Percentiles rank a stretch among this genome's conserved stretches.
Conservation (phyloP, 2,888 invertebrate genomes). For the Himalopsyche anomala region DNA sequence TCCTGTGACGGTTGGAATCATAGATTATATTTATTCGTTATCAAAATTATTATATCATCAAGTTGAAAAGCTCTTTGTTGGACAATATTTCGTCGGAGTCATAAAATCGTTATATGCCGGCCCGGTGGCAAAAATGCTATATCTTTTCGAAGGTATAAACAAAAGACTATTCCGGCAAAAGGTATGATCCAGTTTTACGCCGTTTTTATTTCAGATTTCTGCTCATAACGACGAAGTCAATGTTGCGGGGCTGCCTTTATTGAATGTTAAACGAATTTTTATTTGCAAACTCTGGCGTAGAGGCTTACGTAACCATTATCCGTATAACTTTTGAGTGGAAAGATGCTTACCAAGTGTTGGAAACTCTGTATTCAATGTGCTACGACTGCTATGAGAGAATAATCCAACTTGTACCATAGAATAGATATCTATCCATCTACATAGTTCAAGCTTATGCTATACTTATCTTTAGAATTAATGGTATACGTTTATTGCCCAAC, state of each 20-base stretch:
- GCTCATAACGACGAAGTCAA: conserved; percentile 9
- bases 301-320: conserved; percentile 13
- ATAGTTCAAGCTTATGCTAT: not conserved
- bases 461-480: too few species aligned
- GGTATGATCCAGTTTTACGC: conserved; percentile 10
- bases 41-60: too few species aligned
- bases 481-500: too few species aligned
- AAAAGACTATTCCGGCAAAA: conserved; percentile 24
- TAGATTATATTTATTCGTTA: too few species aligned
- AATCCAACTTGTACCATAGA: not conserved
- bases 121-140: conserved; percentile 30
- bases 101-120: conserved; percentile 1
- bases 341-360: not conserved
- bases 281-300: conserved; percentile 31
- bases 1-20: too few species aligned
- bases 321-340: not conserved
- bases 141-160: conserved; percentile 16
- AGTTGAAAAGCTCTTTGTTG: not conserved
- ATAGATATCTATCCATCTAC: not conserved
- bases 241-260: conserved; percentile 22
- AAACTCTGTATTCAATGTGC: conserved; percentile 12
- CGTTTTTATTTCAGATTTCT: conserved; percentile 31
- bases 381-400: conserved; percentile 1
- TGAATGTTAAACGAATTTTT: conserved; percentile 34
- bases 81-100: not conserved